phyloP scores from a whole-genome alignment of 2,888 invertebrate genomes.

The Diaperis boleti region DNA sequence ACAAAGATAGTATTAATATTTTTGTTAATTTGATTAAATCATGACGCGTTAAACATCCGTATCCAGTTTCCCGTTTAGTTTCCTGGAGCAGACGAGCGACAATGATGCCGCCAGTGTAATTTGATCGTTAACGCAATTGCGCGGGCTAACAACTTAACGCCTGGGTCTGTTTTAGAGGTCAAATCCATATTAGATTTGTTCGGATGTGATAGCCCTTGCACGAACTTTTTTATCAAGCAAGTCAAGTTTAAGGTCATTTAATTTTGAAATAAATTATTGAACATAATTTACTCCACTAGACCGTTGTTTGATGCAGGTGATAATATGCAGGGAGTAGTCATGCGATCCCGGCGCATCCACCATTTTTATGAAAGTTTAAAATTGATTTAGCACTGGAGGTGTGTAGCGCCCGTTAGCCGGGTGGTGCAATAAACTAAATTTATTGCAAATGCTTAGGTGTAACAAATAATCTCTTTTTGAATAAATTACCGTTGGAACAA shows the following conservation, averaged over 20 bases:
- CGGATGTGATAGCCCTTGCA: slow-evolving; percentile 18
- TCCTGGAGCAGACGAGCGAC: slow-evolving; percentile 25
- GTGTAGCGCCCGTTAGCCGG: too few species aligned
- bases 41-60: slow-evolving; percentile 11
- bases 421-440: too few species aligned
- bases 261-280: too few species aligned
- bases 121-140: slow-evolving; percentile 41
- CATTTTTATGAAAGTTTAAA: background rate
- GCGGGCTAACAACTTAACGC: slow-evolving; percentile 34
- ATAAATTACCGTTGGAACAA: too few species aligned
- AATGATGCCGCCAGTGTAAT: slow-evolving; percentile 31
- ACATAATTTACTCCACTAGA: too few species aligned
- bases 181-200: slow-evolving; percentile 36
- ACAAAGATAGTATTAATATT: background rate
- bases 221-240: too few species aligned
- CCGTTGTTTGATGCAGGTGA: too few species aligned
- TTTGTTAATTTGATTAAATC: background rate
- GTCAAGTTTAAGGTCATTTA: too few species aligned
- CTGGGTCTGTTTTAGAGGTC: slow-evolving; percentile 35
- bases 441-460: too few species aligned
- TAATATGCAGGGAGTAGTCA: too few species aligned
- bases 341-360: slow-evolving; percentile 14
- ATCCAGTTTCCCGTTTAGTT: slow-evolving; percentile 5
- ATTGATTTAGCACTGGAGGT: too few species aligned
- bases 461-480: too few species aligned